A percentile compares a stretch with the other conserved stretches of the same genome.
Evolutionary conservation across 2,113 vertebrate genomes (phyloP).

Genomic region (Amblyornis subalaris): DNA sequence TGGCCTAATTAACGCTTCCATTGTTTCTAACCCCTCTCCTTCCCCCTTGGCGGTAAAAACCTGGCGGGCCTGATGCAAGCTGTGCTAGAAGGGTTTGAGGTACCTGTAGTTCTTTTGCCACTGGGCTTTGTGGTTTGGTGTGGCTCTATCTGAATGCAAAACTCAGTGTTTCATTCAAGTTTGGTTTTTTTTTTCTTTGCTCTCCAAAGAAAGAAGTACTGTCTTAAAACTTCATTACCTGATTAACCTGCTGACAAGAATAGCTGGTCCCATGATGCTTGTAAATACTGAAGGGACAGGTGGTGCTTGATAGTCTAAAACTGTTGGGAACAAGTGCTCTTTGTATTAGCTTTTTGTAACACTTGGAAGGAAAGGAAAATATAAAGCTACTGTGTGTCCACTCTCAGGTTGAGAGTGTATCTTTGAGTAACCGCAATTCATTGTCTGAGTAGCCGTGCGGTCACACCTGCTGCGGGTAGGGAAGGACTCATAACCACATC

Average conservation of each 20-base stretch:
- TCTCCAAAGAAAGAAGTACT: neutral
- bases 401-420: neutral
- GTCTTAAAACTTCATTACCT: neutral
- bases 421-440: neutral
- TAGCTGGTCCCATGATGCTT: neutral
- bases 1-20: neutral
- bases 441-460: neutral
- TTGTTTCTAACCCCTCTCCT: neutral
- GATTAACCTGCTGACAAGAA: neutral
- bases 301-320: neutral
- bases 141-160: neutral
- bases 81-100: neutral
- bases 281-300: neutral
- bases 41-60: neutral
- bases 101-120: neutral
- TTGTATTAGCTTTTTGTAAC: neutral
- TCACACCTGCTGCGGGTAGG: neutral
- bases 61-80: neutral
- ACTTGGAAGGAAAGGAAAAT: neutral
- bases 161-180: neutral
- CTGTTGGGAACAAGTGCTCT: neutral
- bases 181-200: neutral
- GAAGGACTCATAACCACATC: neutral
- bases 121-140: neutral
- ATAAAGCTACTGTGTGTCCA: neutral